Evolutionary conservation across 2,797 vertebrate species (phyloP).

Genomic region (Dromococcyx pavoninus): DNA sequence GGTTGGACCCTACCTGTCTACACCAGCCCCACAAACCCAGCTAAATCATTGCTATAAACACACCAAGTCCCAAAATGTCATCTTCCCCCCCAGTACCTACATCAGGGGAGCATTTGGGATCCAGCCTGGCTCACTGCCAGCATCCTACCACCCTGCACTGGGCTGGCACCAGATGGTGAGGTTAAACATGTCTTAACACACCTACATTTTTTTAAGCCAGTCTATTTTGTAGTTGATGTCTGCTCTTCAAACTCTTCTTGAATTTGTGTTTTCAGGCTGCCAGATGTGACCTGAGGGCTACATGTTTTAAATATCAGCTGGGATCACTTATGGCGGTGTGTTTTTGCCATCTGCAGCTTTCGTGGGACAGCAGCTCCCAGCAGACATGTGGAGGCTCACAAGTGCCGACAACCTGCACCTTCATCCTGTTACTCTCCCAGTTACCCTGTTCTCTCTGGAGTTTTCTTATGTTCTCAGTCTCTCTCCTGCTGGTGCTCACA

Average conservation of each 20-base stretch:
- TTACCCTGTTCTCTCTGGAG: not conserved
- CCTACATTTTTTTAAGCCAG: not conserved
- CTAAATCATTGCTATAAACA: not conserved
- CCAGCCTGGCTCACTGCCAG: not conserved
- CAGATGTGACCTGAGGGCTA: not conserved
- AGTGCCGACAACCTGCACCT: not conserved
- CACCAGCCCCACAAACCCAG: fast-evolving
- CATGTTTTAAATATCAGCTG: not conserved
- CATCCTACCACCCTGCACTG: fast-evolving
- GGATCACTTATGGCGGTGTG: not conserved
- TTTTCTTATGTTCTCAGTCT: not conserved
- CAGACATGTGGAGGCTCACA: not conserved
- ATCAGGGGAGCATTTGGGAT: fast-evolving
- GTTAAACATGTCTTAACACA: not conserved
- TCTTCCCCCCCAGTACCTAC: not conserved
- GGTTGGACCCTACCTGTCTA: fast-evolving
- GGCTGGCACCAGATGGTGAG: not conserved
- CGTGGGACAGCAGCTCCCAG: not conserved
- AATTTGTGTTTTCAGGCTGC: not conserved
- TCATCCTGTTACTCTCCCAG: not conserved
- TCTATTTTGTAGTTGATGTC: not conserved
- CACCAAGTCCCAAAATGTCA: not conserved
- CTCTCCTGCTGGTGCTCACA: not conserved
- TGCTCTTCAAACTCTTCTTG: not conserved
- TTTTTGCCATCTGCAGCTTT: not conserved